Evolutionary conservation across 2,888 invertebrate genomes (phyloP).

Genomic region (Stenodema calcarata): DNA sequence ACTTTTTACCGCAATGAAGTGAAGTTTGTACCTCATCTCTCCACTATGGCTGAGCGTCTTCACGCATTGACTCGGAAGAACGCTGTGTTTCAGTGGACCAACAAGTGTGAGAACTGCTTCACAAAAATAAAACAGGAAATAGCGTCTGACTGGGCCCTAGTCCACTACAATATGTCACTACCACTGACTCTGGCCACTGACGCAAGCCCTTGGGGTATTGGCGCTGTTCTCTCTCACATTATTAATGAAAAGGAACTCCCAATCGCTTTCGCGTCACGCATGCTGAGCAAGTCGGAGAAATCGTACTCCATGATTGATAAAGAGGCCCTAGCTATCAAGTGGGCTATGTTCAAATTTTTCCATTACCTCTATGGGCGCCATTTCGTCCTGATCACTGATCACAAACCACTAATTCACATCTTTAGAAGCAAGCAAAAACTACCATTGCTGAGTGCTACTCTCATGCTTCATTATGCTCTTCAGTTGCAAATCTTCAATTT

Average conservation of each 20-base stretch:
- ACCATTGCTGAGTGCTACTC: constrained; percentile 15
- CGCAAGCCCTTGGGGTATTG: neutral
- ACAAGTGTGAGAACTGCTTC: neutral
- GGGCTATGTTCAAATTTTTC: neutral
- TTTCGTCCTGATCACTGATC: constrained; percentile 26
- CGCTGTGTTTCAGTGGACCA: neutral
- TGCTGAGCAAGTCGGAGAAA: neutral
- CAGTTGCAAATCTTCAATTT: constrained; percentile 33
- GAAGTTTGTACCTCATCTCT: neutral
- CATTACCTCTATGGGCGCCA: neutral
- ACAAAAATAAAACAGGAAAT: neutral
- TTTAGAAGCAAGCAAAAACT: constrained; percentile 3
- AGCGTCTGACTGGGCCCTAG: neutral
- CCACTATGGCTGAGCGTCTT: neutral
- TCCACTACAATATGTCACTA: neutral
- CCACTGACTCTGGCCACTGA: constrained; percentile 12
- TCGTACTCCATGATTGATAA: neutral
- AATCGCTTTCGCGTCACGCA: neutral
- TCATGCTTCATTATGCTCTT: constrained; percentile 26
- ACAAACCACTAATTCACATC: constrained; percentile 43
- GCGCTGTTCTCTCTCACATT: neutral
- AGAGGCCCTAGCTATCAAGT: neutral
- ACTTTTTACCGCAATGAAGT: too few relatives aligned
- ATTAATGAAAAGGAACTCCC: neutral
- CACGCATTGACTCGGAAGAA: neutral